These are phyloP conservation scores for Ferrisia virgata DNA, from an alignment of 2,888 invertebrate genomes.

Conservation along the genomic window DNA sequence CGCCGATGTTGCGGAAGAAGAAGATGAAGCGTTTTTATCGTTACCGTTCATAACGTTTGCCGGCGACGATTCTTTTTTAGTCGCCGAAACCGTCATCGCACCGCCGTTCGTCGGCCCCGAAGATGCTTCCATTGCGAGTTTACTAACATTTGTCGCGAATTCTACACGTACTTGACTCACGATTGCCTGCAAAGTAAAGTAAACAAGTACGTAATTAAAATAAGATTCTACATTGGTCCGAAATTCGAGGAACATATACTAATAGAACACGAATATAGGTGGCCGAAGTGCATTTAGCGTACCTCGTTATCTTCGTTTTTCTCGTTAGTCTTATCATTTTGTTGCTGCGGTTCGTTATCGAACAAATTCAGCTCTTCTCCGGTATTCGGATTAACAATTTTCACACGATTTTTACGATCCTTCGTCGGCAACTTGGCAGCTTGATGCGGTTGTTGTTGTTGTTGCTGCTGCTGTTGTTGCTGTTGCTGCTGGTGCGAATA, in stretches of 20 bases:
- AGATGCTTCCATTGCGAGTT: conserved; percentile 16
- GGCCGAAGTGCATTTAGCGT: too few species aligned
- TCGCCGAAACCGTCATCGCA: neutral
- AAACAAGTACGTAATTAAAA: neutral
- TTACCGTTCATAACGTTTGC: neutral
- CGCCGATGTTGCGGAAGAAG: neutral
- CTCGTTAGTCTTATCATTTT: neutral
- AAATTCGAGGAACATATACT: too few species aligned
- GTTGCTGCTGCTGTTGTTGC: neutral
- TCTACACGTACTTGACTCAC: neutral
- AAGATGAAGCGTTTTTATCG: neutral
- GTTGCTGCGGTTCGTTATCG: neutral
- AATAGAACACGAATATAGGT: too few species aligned
- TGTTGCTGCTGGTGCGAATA: neutral
- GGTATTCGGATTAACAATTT: conserved; percentile 31
- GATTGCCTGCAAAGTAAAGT: neutral
- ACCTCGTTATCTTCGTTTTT: neutral
- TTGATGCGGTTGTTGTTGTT: conserved; percentile 9
- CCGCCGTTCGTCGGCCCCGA: neutral
- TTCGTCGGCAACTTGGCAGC: neutral
- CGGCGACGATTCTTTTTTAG: neutral
- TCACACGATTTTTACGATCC: neutral
- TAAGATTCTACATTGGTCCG: too few species aligned
- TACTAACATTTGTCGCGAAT: conserved; percentile 20
- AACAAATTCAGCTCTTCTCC: neutral